These are phyloP conservation scores for Pantherophis vulpinus DNA, from an alignment of 2,797 vertebrate genomes.

Conservation along the genomic window DNA sequence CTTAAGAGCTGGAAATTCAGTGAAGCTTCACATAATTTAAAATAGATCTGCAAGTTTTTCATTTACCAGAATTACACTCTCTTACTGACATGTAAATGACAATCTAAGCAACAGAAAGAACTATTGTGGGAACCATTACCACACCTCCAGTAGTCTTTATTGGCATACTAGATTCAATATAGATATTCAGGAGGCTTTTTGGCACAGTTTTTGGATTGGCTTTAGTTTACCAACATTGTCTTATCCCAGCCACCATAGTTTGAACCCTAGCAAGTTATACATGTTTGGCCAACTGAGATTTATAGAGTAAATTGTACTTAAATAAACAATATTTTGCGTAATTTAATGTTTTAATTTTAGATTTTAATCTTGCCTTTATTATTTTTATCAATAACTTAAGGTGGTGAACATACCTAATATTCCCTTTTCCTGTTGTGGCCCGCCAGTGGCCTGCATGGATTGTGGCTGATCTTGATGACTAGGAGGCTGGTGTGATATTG, in stretches of 20 bases:
- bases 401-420: no score
- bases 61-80: not conserved
- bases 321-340: not conserved
- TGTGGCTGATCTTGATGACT: no score
- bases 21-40: not conserved
- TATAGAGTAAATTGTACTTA: not conserved
- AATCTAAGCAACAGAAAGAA: not conserved
- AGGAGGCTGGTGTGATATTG: no score
- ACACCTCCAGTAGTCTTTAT: no score
- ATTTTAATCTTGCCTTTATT: not conserved
- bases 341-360: not conserved
- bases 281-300: not conserved
- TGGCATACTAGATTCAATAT: not conserved
- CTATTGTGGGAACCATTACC: not conserved
- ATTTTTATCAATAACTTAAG: no score
- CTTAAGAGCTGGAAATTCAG: not conserved
- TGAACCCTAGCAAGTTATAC: not conserved
- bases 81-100: not conserved
- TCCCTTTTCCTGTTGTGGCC: no score
- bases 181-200: not conserved
- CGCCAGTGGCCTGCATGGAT: no score
- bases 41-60: not conserved
- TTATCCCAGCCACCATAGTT: not conserved
- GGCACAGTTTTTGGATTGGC: not conserved
- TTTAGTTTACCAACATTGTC: not conserved